Evolutionary conservation across 2,888 invertebrate genomes (phyloP).

Genomic region (Dinocampus coccinellae): DNA sequence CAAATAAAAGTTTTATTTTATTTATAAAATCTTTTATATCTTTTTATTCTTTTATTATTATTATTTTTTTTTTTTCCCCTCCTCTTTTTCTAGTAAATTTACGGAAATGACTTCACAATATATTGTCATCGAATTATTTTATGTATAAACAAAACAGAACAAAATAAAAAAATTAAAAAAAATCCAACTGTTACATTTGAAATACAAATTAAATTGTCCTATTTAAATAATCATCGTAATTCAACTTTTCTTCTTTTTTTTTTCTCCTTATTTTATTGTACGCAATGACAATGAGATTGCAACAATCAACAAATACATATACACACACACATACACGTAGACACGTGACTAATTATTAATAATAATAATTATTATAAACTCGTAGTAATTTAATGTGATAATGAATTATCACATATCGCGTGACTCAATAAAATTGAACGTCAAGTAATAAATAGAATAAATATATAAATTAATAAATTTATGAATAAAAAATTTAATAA

Average conservation of each 20-base stretch:
- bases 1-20: too few relatives aligned
- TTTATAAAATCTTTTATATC: too few relatives aligned
- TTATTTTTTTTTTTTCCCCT: not conserved
- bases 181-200: not conserved
- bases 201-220: too few relatives aligned
- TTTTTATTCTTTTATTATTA: not conserved
- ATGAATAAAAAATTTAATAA: too few relatives aligned
- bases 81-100: not conserved
- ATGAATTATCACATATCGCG: not conserved
- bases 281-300: not conserved
- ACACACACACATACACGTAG: too few relatives aligned
- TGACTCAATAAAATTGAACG: not conserved
- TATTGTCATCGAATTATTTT: not conserved
- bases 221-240: too few relatives aligned
- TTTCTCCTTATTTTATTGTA: not conserved
- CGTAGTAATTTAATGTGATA: not conserved
- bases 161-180: not conserved
- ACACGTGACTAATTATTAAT: not conserved
- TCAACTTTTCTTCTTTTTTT: not conserved
- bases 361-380: too few relatives aligned
- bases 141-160: not conserved
- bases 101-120: not conserved
- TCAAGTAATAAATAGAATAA: not conserved
- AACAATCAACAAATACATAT: not conserved
- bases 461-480: not conserved